Evolutionary conservation across 1,140 invertebrate species (phyloP), one percentile per base, ranked within the genome.

Genomic region (Plodia interpunctella): DNA sequence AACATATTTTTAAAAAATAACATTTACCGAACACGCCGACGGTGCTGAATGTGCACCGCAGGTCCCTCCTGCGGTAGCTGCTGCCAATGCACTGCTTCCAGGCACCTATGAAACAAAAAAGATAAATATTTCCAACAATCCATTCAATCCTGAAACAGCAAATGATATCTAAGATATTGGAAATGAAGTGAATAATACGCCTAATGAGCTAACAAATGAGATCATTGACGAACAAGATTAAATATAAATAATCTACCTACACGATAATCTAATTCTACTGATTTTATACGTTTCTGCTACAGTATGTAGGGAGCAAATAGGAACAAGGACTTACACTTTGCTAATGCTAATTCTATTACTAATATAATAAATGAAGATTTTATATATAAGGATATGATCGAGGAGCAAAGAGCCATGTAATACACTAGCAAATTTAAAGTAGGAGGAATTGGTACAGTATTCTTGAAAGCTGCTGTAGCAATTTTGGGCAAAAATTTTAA

Each of bases 21-120:
- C 75, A 79, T 50, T 86, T 86, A 87, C 86, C 82, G 93, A 93
- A 70, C 93, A 94, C 5, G 92, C 90, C 49, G 93, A 92, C 19
- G 91, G 89, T 5, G 90, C 90, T 10, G 88, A 90, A 76, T 90
- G 88, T 0, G 79, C 88, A 17, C 87, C 82, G 57, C 88, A 90
- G 5, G 83, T 88, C 2, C 81, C 84, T n/a, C 80, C 87, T 2
- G 89, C 88, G 9, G 85, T 74, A 5, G 88, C 91, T 59, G 92
- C 92, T 15, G 93, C 91, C 78, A 94, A 94, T 0, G 93, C 94
- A 19, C 94, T 94, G 32, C 94, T 95, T 11, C 94, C 94, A 1
- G 95, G 94, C 30, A 95, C 94, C 89, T 90, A 73, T n/a, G 38
- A 66, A 53, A 53, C 1, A n/a, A 53, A 66, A 52, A 53, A 13